These are phyloP conservation scores for Sebastes hopkinsi DNA, from an alignment of 2,797 vertebrate genomes.

Conservation along the genomic window DNA sequence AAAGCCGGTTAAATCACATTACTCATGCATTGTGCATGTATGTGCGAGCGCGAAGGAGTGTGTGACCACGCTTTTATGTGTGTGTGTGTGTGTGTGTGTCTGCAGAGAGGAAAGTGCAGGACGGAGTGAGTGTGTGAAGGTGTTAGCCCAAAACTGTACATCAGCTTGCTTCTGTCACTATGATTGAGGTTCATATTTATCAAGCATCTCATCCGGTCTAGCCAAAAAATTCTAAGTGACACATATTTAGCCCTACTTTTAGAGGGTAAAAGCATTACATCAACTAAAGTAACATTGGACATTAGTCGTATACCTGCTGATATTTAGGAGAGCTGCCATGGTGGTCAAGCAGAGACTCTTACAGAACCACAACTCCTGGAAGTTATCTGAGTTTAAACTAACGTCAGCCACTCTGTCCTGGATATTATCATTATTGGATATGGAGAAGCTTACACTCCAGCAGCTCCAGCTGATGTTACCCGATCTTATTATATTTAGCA, in stretches of 20 bases:
- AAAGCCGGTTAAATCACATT: constrained; percentile 87
- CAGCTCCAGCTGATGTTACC: background rate
- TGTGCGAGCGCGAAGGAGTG: constrained; percentile 46
- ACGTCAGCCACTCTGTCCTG: background rate
- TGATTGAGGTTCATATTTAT: constrained; percentile 34
- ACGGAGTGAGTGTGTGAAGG: constrained; percentile 31
- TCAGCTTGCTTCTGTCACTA: constrained; percentile 41
- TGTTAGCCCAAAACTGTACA: constrained; percentile 50
- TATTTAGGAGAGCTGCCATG: too few relatives aligned
- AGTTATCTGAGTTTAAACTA: background rate
- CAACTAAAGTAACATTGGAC: background rate
- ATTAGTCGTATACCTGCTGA: too few relatives aligned
- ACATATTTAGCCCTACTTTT: background rate
- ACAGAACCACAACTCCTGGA: background rate
- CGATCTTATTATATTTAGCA: too few relatives aligned
- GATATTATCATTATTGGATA: background rate
- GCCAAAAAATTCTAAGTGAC: background rate
- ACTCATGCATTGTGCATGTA: constrained; percentile 67
- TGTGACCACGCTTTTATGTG: constrained; percentile 10
- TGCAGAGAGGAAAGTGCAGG: constrained; percentile 35
- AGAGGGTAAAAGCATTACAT: background rate
- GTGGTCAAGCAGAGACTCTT: background rate
- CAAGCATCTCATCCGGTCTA: background rate
- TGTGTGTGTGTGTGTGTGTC: background rate
- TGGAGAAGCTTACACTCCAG: background rate